These are phyloP conservation scores for Novumbra hubbsi DNA, from an alignment of 2,797 vertebrate genomes.

Conservation along the genomic window DNA sequence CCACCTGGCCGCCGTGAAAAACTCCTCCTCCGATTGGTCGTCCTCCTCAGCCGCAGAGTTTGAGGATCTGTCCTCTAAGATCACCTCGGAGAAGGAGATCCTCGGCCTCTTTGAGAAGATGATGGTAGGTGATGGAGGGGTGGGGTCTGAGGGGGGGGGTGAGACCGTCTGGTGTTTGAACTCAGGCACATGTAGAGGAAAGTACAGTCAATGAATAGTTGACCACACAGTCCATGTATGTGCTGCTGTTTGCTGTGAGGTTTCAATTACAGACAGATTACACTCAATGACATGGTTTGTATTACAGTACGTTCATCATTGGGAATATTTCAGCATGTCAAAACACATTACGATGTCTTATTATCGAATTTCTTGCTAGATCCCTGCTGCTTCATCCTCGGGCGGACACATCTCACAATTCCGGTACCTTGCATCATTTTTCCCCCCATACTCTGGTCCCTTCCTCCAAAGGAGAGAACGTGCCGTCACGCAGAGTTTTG, in stretches of 20 bases:
- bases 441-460: background rate
- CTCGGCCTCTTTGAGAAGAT: constrained; percentile 95
- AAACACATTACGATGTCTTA: background rate
- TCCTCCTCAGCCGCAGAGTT: constrained; percentile 70
- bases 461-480: background rate
- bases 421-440: background rate
- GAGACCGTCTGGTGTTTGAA: too few relatives aligned
- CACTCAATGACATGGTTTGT: background rate
- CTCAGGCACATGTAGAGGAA: too few relatives aligned
- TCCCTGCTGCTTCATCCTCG: background rate
- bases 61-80: constrained; percentile 79
- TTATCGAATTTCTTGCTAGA: background rate
- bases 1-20: constrained; percentile 75
- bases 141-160: too few relatives aligned
- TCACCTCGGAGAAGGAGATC: constrained; percentile 87
- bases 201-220: too few relatives aligned
- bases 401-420: background rate
- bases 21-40: constrained; percentile 72
- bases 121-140: constrained; percentile 82
- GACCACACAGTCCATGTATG: too few relatives aligned
- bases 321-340: background rate
- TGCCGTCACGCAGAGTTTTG: background rate
- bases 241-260: background rate
- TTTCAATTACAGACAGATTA: background rate
- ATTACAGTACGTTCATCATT: background rate